Percentiles rank a stretch among this genome's conserved stretches.
These are phyloP conservation scores for Poecile atricapillus DNA, from an alignment of 2,113 vertebrate species.

Conservation along the genomic window DNA sequence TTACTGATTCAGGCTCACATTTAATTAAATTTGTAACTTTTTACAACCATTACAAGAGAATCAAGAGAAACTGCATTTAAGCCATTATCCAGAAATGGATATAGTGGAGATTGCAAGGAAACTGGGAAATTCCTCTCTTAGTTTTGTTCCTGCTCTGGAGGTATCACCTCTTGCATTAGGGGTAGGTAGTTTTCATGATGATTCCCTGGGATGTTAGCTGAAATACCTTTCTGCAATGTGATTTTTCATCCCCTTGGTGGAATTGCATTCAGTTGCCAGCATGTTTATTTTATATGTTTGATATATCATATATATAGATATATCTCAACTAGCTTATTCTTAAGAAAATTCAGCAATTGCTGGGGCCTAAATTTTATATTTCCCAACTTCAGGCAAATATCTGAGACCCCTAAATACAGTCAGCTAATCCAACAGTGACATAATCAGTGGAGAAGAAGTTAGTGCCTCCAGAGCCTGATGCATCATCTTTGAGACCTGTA, in stretches of 20 bases:
- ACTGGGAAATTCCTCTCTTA: neutral
- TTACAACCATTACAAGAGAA: neutral
- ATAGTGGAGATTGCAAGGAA: neutral
- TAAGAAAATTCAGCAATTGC: neutral
- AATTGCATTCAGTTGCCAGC: neutral
- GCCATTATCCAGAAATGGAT: neutral
- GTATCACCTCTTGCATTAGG: neutral
- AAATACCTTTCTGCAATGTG: neutral
- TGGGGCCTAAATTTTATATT: neutral
- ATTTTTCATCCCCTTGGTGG: neutral
- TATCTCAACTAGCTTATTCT: neutral
- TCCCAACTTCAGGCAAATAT: neutral
- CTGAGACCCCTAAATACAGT: neutral
- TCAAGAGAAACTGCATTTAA: neutral
- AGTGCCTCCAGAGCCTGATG: neutral
- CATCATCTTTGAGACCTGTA: neutral
- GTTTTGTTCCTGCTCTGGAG: neutral
- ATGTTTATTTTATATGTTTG: neutral
- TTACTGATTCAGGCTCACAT: neutral
- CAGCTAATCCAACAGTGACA: neutral
- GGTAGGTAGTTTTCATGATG: neutral
- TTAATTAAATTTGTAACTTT: neutral
- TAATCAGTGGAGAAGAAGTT: neutral
- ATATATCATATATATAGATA: neutral
- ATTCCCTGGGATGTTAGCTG: neutral